Evolutionary conservation across 2,797 vertebrate species (phyloP).

Genomic region (Mormyrops boulengeri): DNA sequence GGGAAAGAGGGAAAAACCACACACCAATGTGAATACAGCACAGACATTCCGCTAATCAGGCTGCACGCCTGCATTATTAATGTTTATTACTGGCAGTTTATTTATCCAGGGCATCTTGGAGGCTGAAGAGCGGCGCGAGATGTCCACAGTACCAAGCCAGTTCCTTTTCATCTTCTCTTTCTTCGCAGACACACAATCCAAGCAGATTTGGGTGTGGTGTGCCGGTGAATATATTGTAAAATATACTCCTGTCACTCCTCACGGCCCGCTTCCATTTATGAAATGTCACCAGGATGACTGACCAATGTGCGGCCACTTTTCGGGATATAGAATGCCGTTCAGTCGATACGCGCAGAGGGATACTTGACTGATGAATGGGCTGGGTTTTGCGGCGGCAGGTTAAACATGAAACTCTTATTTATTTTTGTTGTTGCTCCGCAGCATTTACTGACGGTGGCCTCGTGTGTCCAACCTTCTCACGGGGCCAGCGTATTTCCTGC

Average conservation of each 20-base stretch:
- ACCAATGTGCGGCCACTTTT: not conserved
- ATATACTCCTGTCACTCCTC: not conserved
- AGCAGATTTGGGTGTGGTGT: not conserved
- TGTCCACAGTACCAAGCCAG: not conserved
- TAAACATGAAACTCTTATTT: not conserved
- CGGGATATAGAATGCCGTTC: not conserved
- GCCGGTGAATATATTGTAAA: not conserved
- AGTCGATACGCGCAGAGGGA: not conserved
- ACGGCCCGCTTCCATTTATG: not conserved
- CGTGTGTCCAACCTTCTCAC: not conserved
- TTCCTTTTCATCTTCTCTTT: not conserved
- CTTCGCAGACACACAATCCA: not conserved
- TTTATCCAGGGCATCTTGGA: not conserved
- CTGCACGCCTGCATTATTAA: slow-evolving; percentile 20
- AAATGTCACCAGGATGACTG: not conserved
- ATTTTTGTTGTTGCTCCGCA: not conserved
- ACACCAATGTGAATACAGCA: not conserved
- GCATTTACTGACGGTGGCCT: not conserved
- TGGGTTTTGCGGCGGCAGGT: not conserved
- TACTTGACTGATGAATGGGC: not conserved
- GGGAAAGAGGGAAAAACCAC: not conserved
- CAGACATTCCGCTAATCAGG: slow-evolving; percentile 13
- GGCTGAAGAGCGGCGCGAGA: not conserved
- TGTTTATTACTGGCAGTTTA: slow-evolving; percentile 15
- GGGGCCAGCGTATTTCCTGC: not conserved